These are phyloP conservation scores for Hemistola chrysoprasaria DNA, from an alignment of 2,888 invertebrate species.

Conservation along the genomic window DNA sequence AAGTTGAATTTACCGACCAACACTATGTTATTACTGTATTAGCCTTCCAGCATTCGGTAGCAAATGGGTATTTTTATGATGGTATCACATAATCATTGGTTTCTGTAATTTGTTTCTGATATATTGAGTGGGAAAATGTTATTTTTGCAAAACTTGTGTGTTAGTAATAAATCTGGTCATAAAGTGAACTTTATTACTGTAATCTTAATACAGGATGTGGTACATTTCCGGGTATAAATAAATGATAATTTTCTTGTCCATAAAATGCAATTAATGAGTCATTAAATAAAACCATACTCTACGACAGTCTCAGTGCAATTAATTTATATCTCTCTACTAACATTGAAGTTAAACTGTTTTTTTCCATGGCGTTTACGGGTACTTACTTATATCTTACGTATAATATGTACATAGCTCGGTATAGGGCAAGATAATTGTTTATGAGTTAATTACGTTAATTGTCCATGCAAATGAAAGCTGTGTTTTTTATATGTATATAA, in stretches of 20 bases:
- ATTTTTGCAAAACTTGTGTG: slow-evolving; percentile 14
- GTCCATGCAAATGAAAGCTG: too few relatives aligned
- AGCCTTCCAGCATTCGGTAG: slow-evolving; percentile 34
- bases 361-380: too few relatives aligned
- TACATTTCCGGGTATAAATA: slow-evolving; percentile 19
- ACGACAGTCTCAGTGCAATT: slow-evolving; percentile 3
- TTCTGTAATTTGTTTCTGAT: slow-evolving; percentile 25
- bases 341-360: too few relatives aligned
- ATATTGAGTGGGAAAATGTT: slow-evolving; percentile 26
- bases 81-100: slow-evolving; percentile 23
- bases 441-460: too few relatives aligned
- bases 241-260: slow-evolving; percentile 11
- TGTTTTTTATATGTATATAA: too few relatives aligned
- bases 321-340: too few relatives aligned
- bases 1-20: slow-evolving; percentile 28
- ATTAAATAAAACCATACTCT: too few relatives aligned
- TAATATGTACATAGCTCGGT: too few relatives aligned
- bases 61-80: slow-evolving; percentile 30
- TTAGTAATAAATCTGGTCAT: slow-evolving; percentile 1
- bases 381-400: too few relatives aligned
- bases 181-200: slow-evolving; percentile 10
- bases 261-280: background rate
- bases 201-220: slow-evolving; percentile 17
- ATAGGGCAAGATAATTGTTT: too few relatives aligned
- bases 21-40: slow-evolving; percentile 31